Evolutionary conservation across 2,113 vertebrate species (phyloP).

Genomic region (Calidris pugnax): DNA sequence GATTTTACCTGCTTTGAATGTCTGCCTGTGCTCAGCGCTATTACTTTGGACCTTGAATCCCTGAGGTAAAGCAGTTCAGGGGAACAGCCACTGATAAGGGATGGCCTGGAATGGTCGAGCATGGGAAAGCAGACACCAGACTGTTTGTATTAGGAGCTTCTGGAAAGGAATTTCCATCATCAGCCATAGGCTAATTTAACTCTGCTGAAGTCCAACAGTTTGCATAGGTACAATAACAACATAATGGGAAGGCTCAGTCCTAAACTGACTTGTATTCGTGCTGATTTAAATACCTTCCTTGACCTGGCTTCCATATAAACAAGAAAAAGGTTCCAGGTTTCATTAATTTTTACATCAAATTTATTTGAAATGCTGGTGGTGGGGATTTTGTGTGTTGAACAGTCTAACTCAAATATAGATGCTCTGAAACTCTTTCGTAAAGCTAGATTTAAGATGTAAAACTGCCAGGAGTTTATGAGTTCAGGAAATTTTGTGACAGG

Average conservation of each 20-base stretch:
- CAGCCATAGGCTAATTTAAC: not conserved
- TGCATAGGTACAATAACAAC: not conserved
- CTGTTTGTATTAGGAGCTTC: not conserved
- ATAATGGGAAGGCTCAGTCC: not conserved
- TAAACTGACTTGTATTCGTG: not conserved
- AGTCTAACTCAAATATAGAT: not conserved
- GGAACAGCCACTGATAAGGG: not conserved
- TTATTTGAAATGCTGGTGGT: not conserved
- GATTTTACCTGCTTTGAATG: not conserved
- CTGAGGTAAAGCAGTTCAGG: not conserved
- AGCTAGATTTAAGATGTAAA: not conserved
- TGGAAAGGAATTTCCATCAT: not conserved
- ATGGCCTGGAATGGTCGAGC: not conserved
- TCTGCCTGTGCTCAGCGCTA: not conserved
- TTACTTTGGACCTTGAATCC: not conserved
- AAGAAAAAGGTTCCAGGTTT: not conserved
- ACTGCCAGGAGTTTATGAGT: not conserved
- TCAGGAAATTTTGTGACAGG: not conserved
- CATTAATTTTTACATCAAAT: not conserved
- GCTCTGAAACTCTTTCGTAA: not conserved
- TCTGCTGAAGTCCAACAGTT: not conserved
- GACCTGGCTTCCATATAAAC: not conserved
- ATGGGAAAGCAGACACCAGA: not conserved
- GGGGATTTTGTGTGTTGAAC: not conserved
- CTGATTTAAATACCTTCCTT: not conserved